Evolutionary conservation across 2,888 invertebrate genomes (phyloP).

Genomic region (Chirona hameri): DNA sequence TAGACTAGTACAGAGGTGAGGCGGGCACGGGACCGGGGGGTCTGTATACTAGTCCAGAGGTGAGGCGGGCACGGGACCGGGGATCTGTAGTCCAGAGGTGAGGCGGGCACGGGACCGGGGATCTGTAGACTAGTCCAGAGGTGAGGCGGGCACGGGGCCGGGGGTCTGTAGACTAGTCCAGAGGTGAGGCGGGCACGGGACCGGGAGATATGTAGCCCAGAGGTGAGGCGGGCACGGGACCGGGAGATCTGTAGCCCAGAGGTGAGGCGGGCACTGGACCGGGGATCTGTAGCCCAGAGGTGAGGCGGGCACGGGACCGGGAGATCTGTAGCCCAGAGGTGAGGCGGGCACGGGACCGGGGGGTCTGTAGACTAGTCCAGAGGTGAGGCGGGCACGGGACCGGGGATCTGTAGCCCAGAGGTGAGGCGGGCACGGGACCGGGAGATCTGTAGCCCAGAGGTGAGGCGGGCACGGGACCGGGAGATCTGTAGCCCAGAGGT

Average conservation of each 20-base stretch:
- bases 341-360: background rate
- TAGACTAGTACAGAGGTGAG: conserved; percentile 1
- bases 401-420: background rate
- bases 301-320: background rate
- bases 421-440: background rate
- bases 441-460: background rate
- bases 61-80: background rate
- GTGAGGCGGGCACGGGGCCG: background rate
- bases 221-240: background rate
- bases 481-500: conserved; percentile 1
- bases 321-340: conserved; percentile 1
- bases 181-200: background rate
- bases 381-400: background rate
- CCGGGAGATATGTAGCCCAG: background rate
- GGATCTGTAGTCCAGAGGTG: background rate
- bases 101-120: background rate
- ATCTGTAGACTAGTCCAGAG: background rate
- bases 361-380: no score
- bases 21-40: no score
- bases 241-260: background rate
- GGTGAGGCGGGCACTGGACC: background rate
- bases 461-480: background rate
- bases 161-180: background rate
- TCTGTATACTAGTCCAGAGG: background rate
- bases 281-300: background rate